Evolutionary conservation across 1,140 invertebrate species (phyloP).

Genomic region (Hesperophylax magnus): DNA sequence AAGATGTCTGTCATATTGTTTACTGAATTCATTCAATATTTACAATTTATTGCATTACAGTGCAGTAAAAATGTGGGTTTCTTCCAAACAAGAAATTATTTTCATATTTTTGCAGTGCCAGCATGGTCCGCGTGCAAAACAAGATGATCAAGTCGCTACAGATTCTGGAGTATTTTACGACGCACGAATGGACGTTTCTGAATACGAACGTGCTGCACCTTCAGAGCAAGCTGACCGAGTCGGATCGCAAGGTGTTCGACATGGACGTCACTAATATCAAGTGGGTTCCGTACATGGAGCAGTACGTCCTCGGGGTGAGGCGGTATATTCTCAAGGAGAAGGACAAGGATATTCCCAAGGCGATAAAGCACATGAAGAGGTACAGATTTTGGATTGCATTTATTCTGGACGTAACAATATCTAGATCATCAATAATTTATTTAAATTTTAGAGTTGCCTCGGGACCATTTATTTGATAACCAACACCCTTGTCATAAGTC

Average conservation of each 20-base stretch:
- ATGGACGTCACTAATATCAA: constrained; percentile 69
- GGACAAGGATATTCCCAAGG: constrained; percentile 64
- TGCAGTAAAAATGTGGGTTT: no score
- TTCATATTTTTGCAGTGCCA: constrained; percentile 59
- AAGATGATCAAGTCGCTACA: constrained; percentile 80
- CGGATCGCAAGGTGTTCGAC: constrained; percentile 72
- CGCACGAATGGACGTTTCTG: constrained; percentile 88
- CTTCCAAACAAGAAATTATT: no score
- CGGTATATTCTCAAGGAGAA: constrained; percentile 69
- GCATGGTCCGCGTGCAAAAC: constrained; percentile 81
- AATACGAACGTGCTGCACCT: constrained; percentile 86
- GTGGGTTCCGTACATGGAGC: constrained; percentile 66
- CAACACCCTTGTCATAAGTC: no score
- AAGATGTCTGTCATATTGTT: no score
- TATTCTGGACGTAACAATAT: no score
- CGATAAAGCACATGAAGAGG: constrained; percentile 62
- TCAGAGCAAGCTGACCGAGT: constrained; percentile 68
- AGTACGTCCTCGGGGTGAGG: constrained; percentile 67
- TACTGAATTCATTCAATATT: no score
- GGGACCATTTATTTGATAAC: no score
- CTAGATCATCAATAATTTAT: no score
- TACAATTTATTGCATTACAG: no score
- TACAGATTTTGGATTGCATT: constrained; percentile 39
- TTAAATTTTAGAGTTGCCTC: no score
- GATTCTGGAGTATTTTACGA: constrained; percentile 91